A percentile compares a stretch with the other conserved stretches of the same genome.
These are phyloP conservation scores for Labeo rohita DNA, from an alignment of 2,113 vertebrate species.

Conservation along the genomic window DNA sequence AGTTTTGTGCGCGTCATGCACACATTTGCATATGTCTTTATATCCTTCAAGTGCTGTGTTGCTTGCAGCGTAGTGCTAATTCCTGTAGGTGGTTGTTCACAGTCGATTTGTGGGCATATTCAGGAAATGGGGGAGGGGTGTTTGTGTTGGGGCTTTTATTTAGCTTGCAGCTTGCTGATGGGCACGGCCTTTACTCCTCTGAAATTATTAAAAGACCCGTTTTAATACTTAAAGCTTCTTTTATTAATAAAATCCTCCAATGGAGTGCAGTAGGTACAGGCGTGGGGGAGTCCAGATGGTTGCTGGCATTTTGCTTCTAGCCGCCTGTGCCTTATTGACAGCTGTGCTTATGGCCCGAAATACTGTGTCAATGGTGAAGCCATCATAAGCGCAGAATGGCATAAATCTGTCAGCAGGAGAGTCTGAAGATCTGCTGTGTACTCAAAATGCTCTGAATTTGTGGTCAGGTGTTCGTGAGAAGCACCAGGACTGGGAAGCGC, in stretches of 20 bases:
- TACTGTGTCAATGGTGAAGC: not conserved
- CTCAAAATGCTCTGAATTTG: conserved; percentile 19
- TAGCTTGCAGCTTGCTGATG: conserved; percentile 16
- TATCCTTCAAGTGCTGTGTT: conserved; percentile 17
- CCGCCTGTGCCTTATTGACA: conserved; percentile 17
- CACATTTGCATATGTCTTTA: conserved; percentile 11
- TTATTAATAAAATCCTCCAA: not conserved
- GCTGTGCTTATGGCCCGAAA: conserved; percentile 17
- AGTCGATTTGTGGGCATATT: conserved; percentile 37
- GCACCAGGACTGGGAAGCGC: conserved; percentile 84
- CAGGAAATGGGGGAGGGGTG: conserved; percentile 58
- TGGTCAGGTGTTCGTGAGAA: conserved; percentile 88
- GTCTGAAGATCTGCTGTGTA: not conserved
- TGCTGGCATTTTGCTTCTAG: not conserved
- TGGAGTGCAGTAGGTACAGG: not conserved
- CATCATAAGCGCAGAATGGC: not conserved
- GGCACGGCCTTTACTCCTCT: not conserved
- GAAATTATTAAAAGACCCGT: not conserved
- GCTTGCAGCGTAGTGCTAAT: conserved; percentile 36
- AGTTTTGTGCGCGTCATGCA: not conserved
- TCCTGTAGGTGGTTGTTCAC: conserved; percentile 46
- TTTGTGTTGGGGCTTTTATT: conserved; percentile 45
- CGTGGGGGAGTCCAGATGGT: not conserved
- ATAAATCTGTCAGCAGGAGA: not conserved
- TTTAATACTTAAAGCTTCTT: conserved; percentile 9